These are phyloP conservation scores for Trissolcus basalis DNA, from an alignment of 1,140 invertebrate genomes.

Conservation along the genomic window DNA sequence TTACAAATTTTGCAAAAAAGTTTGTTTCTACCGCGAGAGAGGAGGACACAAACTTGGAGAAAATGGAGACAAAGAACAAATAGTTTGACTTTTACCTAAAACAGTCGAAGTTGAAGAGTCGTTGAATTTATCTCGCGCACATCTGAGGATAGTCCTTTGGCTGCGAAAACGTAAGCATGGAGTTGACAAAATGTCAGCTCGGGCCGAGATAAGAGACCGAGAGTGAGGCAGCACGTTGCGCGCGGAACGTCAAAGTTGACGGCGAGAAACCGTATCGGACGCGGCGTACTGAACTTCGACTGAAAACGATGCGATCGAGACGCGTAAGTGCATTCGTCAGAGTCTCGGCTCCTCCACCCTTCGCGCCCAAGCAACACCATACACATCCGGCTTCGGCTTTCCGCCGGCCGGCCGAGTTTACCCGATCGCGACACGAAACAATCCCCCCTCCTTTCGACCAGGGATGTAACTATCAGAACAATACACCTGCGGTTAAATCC, in stretches of 20 bases:
- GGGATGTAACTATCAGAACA: slow-evolving; percentile 23
- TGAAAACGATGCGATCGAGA: slow-evolving; percentile 39
- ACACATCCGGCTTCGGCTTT: slow-evolving; percentile 39
- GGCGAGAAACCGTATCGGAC: slow-evolving; percentile 33
- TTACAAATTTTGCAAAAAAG: too few species aligned
- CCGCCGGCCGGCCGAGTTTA: slow-evolving; percentile 32
- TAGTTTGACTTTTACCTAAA: too few species aligned
- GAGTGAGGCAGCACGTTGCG: slow-evolving; percentile 29
- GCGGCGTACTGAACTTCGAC: slow-evolving; percentile 45
- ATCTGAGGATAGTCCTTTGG: background rate
- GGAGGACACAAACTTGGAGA: too few species aligned
- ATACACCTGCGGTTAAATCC: slow-evolving; percentile 1
- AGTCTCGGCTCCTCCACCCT: slow-evolving; percentile 44
- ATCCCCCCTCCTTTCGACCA: slow-evolving; percentile 18
- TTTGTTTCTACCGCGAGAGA: too few species aligned
- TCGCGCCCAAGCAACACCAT: slow-evolving; percentile 30
- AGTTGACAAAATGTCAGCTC: background rate
- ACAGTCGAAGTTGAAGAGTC: too few species aligned
- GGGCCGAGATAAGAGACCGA: background rate
- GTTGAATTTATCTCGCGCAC: too few species aligned
- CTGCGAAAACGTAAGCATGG: background rate
- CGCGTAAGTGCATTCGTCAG: slow-evolving; percentile 47
- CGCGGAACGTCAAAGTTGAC: slow-evolving; percentile 26
- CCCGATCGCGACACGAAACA: slow-evolving; percentile 13
- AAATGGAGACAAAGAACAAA: too few species aligned